Percentiles rank a stretch among this genome's conserved stretches.
These are phyloP conservation scores for Drosophila oshimai DNA, from an alignment of 1,140 invertebrate species.

Conservation along the genomic window DNA sequence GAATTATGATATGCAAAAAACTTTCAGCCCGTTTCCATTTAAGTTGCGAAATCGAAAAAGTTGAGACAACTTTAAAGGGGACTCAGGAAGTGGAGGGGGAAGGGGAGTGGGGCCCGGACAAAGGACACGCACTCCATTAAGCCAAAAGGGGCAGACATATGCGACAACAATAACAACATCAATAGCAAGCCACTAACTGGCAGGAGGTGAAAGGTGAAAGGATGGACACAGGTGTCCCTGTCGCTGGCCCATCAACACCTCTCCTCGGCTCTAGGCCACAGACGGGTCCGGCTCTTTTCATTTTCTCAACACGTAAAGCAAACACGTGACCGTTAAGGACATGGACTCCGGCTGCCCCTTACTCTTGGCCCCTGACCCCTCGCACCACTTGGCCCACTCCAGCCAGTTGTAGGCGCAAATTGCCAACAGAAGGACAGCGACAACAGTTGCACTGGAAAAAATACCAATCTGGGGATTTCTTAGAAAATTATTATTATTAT, in stretches of 20 bases:
- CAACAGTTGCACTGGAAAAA: constrained; percentile 20
- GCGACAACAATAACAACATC: constrained; percentile 63
- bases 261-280: constrained; percentile 16
- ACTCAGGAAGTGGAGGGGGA: background rate
- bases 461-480: background rate
- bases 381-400: background rate
- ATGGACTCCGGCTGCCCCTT: constrained; percentile 45
- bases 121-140: constrained; percentile 69
- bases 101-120: constrained; percentile 4
- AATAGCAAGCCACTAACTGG: constrained; percentile 74
- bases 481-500: too few relatives aligned
- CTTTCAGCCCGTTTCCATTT: constrained; percentile 58
- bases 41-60: constrained; percentile 77
- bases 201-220: constrained; percentile 5
- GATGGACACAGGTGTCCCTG: constrained; percentile 71
- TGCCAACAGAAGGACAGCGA: constrained; percentile 75
- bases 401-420: constrained; percentile 74
- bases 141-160: constrained; percentile 41
- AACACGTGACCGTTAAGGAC: constrained; percentile 80
- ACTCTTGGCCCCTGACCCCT: constrained; percentile 10
- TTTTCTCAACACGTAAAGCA: constrained; percentile 79
- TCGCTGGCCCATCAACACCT: constrained; percentile 74
- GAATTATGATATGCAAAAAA: constrained; percentile 69
- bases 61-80: constrained; percentile 57
- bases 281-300: constrained; percentile 60